Conservation (phyloP, 1,140 invertebrate genomes). For the Macrobrachium nipponense region DNA sequence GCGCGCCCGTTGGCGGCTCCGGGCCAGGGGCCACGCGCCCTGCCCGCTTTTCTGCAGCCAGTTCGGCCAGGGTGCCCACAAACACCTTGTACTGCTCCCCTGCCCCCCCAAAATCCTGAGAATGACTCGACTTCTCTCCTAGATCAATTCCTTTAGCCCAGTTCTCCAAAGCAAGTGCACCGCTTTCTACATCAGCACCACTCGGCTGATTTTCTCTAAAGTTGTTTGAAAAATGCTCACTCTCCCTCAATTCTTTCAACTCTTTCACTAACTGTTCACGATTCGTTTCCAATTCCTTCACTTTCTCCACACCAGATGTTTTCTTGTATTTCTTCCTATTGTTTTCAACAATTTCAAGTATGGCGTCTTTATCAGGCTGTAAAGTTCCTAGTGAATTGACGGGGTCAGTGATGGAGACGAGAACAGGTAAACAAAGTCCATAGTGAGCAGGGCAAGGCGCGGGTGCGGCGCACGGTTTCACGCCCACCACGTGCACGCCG, state of each 20-base stretch:
- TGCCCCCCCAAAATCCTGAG: slow-evolving; percentile 30
- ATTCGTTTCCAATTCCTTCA: neutral
- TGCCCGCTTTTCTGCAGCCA: slow-evolving; percentile 63
- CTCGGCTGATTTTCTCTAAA: slow-evolving; percentile 67
- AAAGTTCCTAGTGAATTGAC: slow-evolving; percentile 48
- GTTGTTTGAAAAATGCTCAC: neutral
- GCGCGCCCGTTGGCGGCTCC: slow-evolving; percentile 53
- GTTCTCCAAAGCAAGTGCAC: slow-evolving; percentile 45
- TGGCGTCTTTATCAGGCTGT: slow-evolving; percentile 50
- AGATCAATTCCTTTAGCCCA: slow-evolving; percentile 50
- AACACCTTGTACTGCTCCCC: slow-evolving; percentile 45
- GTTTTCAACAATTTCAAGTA: slow-evolving; percentile 50
- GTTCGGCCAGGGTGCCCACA: slow-evolving; percentile 59
- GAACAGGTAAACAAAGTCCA: slow-evolving; percentile 50
- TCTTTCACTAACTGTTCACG: neutral
- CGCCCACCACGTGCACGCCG: slow-evolving; percentile 56
- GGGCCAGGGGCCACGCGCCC: slow-evolving; percentile 60
- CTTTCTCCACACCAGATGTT: neutral
- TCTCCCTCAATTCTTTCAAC: neutral
- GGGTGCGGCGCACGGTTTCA: slow-evolving; percentile 42
- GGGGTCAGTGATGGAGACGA: slow-evolving; percentile 45
- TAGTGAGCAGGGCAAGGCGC: slow-evolving; percentile 57
- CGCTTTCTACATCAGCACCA: slow-evolving; percentile 66
- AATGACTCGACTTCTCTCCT: slow-evolving; percentile 63
- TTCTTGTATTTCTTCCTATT: slow-evolving; percentile 27